Percentiles rank a stretch among this genome's conserved stretches.
These are phyloP conservation scores for Motacilla tschutschensis DNA, from an alignment of 2,113 vertebrate genomes.

Conservation along the genomic window DNA sequence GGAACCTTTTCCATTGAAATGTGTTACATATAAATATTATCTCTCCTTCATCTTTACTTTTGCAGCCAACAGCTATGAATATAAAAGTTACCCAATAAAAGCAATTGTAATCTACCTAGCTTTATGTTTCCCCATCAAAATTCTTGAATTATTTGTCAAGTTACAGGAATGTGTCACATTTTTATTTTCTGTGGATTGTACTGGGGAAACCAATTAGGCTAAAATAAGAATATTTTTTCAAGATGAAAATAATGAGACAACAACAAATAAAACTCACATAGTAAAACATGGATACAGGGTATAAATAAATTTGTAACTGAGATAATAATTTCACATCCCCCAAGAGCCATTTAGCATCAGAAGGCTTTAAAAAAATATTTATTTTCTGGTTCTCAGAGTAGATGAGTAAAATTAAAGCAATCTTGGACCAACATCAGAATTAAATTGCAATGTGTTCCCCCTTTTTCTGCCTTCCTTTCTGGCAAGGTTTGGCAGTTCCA, in stretches of 20 bases:
- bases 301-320: not conserved
- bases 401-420: slow-evolving; percentile 29
- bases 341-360: slow-evolving; percentile 4
- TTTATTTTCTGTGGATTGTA: slow-evolving; percentile 19
- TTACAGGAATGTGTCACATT: not conserved
- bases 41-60: not conserved
- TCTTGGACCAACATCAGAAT: slow-evolving; percentile 23
- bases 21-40: not conserved
- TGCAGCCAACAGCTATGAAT: not conserved
- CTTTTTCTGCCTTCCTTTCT: not conserved
- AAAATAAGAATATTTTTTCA: slow-evolving; percentile 5
- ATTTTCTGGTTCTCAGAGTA: not conserved
- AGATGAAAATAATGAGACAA: not conserved
- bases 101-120: not conserved
- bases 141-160: slow-evolving; percentile 8
- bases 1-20: not conserved
- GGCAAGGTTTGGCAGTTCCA: slow-evolving; percentile 23
- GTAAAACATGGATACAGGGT: not conserved
- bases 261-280: not conserved
- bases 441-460: not conserved
- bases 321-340: not conserved
- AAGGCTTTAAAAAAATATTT: not conserved
- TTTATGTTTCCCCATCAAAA: not conserved
- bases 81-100: not conserved
- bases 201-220: not conserved